A percentile compares a stretch with the other conserved stretches of the same genome.
Evolutionary conservation across 1,140 invertebrate species (phyloP).

Genomic region (Panagrolaimus sp.): DNA sequence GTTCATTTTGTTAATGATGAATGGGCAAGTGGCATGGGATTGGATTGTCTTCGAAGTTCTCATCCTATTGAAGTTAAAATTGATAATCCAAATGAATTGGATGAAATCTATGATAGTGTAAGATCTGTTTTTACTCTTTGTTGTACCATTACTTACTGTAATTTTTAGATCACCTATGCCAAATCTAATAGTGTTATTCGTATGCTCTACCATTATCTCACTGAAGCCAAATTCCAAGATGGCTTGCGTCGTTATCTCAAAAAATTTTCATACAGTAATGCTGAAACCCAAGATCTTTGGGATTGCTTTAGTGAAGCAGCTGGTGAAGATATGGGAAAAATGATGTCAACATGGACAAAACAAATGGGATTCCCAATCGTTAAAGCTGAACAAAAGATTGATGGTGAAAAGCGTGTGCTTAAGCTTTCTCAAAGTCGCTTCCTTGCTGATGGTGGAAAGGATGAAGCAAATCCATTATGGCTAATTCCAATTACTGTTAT

Average conservation of each 20-base stretch:
- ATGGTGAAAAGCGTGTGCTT: constrained; percentile 28
- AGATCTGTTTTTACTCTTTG: no score
- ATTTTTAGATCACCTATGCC: constrained; percentile 63
- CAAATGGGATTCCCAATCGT: constrained; percentile 83
- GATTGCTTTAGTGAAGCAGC: constrained; percentile 77
- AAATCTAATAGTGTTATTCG: constrained; percentile 74
- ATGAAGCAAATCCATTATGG: constrained; percentile 33
- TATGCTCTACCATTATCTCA: constrained; percentile 92
- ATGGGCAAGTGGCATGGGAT: constrained; percentile 19
- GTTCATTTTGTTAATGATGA: constrained; percentile 68
- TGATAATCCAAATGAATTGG: constrained; percentile 44
- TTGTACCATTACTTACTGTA: no score
- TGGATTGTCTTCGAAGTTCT: constrained; percentile 36
- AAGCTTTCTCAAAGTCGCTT: constrained; percentile 34
- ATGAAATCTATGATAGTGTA: constrained; percentile 58
- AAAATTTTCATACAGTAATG: constrained; percentile 79
- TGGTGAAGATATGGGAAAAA: constrained; percentile 76
- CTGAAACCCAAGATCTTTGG: constrained; percentile 91
- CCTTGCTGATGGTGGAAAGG: constrained; percentile 34
- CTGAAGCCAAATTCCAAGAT: constrained; percentile 80
- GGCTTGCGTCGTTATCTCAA: constrained; percentile 88
- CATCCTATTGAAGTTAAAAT: constrained; percentile 49
- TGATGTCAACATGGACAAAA: constrained; percentile 91
- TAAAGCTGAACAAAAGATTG: constrained; percentile 54
- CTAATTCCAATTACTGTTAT: constrained; percentile 76